Conservation (phyloP, 2,888 invertebrate genomes). For the Cantharis nigra region DNA sequence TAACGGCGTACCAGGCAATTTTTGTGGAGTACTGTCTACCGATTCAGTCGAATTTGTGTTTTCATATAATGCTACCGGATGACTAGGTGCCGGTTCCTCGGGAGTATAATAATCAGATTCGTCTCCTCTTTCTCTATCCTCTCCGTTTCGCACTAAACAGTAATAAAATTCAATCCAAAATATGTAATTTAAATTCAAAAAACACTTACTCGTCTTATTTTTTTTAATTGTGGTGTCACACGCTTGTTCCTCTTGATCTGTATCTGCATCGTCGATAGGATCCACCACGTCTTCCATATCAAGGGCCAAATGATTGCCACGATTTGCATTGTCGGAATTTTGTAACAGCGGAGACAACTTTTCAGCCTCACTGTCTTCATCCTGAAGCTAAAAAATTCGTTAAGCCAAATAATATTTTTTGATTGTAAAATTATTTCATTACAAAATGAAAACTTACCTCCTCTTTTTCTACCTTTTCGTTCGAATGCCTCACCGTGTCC, state of each 20-base stretch:
- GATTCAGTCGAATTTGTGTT: constrained; percentile 50
- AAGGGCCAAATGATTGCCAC: constrained; percentile 50
- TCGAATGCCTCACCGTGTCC: constrained; percentile 63
- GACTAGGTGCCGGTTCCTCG: constrained; percentile 73
- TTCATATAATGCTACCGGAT: constrained; percentile 65
- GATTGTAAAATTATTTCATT: background rate
- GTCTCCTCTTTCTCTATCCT: constrained; percentile 58
- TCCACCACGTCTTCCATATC: constrained; percentile 60
- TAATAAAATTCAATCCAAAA: background rate
- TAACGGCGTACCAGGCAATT: constrained; percentile 68
- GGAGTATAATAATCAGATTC: constrained; percentile 82
- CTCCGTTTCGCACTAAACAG: constrained; percentile 15
- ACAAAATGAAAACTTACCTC: constrained; percentile 43
- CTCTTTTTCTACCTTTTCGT: constrained; percentile 60
- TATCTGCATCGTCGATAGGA: constrained; percentile 67
- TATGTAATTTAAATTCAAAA: too few species aligned
- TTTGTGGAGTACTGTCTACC: constrained; percentile 53
- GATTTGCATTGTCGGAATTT: constrained; percentile 29
- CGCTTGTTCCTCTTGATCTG: constrained; percentile 57
- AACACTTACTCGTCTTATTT: constrained; percentile 8
- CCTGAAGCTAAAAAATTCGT: constrained; percentile 50
- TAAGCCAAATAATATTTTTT: too few species aligned
- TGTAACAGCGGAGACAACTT: constrained; percentile 77
- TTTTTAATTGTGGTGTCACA: constrained; percentile 6
- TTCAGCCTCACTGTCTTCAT: constrained; percentile 83